These are phyloP conservation scores for Morone chrysops DNA, from an alignment of 2,113 vertebrate species.

Conservation along the genomic window DNA sequence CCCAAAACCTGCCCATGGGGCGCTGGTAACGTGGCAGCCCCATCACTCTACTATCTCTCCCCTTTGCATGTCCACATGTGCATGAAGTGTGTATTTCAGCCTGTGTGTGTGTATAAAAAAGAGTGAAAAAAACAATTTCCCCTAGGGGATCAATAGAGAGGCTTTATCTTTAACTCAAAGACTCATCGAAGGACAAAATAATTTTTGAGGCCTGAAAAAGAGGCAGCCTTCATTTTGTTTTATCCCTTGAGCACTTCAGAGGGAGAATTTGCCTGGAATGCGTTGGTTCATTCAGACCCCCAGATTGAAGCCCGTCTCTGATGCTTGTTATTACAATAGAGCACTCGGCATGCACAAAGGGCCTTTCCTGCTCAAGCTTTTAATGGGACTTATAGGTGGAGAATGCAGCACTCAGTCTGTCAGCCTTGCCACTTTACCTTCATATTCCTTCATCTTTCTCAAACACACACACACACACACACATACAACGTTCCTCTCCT, in stretches of 20 bases:
- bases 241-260: slow-evolving; percentile 60
- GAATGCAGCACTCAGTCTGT: slow-evolving; percentile 56
- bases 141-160: no score
- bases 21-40: no score
- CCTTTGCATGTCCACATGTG: no score
- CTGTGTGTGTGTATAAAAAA: no score
- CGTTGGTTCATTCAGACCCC: slow-evolving; percentile 53
- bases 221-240: slow-evolving; percentile 51
- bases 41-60: no score
- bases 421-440: slow-evolving; percentile 60
- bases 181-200: background rate
- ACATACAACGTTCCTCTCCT: slow-evolving; percentile 26
- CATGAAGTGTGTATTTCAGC: background rate
- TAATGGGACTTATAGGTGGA: slow-evolving; percentile 72
- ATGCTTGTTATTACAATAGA: slow-evolving; percentile 77
- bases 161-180: slow-evolving; percentile 7
- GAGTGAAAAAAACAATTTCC: no score
- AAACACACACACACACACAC: slow-evolving; percentile 39
- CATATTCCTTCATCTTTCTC: slow-evolving; percentile 64
- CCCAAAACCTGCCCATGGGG: no score
- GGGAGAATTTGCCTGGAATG: slow-evolving; percentile 56
- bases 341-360: slow-evolving; percentile 76
- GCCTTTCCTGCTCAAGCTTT: slow-evolving; percentile 68
- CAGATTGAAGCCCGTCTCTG: slow-evolving; percentile 67
- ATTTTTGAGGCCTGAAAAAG: slow-evolving; percentile 38